These are phyloP conservation scores for Drosophila neutralis DNA, from an alignment of 2,888 invertebrate species.

Conservation along the genomic window DNA sequence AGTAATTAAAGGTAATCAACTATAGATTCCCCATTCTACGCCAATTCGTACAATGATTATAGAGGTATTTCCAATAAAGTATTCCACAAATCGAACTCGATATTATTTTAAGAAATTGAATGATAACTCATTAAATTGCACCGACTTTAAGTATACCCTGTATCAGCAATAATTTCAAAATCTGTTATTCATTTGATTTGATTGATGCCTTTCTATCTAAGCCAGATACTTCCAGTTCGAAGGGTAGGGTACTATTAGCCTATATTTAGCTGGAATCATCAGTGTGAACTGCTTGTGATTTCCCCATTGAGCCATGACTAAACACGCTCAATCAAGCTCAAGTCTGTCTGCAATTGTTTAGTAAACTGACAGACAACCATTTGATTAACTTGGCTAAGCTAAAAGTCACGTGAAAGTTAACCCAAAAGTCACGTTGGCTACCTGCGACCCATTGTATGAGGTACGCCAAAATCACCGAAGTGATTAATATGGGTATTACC, in stretches of 20 bases:
- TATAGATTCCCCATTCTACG: not conserved
- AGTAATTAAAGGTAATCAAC: slow-evolving; percentile 14
- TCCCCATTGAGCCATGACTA: slow-evolving; percentile 37
- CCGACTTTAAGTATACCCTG: not conserved
- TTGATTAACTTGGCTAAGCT: slow-evolving; percentile 31
- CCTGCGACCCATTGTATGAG: not conserved
- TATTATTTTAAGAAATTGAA: not conserved
- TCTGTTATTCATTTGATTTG: not conserved
- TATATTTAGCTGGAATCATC: not conserved
- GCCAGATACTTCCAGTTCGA: too few relatives aligned
- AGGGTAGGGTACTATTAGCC: not conserved
- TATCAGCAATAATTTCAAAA: not conserved
- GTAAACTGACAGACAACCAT: slow-evolving; percentile 34
- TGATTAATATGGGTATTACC: slow-evolving; percentile 13
- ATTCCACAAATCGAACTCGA: not conserved
- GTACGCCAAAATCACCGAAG: slow-evolving; percentile 21
- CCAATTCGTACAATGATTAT: not conserved
- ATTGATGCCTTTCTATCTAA: not conserved
- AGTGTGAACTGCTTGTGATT: slow-evolving; percentile 26
- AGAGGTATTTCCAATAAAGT: not conserved
- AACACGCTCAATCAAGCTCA: slow-evolving; percentile 37
- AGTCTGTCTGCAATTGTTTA: slow-evolving; percentile 32
- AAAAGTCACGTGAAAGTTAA: slow-evolving; percentile 3
- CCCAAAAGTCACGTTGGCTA: slow-evolving; percentile 16
- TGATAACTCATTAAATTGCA: not conserved